phyloP scores from a whole-genome alignment of 2,888 invertebrate genomes.

The Drosophila siamana region DNA sequence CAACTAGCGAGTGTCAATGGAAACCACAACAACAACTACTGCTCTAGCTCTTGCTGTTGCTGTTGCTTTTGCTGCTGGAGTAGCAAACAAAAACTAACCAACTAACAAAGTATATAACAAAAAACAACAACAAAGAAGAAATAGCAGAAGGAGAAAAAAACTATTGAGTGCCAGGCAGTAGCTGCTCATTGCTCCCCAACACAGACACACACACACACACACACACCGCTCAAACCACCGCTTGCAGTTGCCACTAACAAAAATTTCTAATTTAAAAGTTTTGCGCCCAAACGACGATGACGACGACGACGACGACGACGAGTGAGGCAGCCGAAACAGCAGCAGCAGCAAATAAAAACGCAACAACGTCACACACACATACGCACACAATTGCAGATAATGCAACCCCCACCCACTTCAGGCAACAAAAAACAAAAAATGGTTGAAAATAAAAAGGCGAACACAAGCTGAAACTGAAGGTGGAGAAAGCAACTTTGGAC shows the following conservation, averaged over 20 bases:
- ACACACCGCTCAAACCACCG: background rate
- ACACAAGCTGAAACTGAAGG: slow-evolving; percentile 31
- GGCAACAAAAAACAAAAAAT: slow-evolving; percentile 28
- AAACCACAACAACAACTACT: slow-evolving; percentile 64
- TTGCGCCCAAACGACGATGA: slow-evolving; percentile 71
- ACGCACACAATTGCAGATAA: slow-evolving; percentile 58
- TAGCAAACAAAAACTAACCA: slow-evolving; percentile 73
- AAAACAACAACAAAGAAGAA: slow-evolving; percentile 26
- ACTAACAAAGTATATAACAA: slow-evolving; percentile 74
- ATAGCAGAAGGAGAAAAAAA: slow-evolving; percentile 41
- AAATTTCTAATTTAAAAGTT: slow-evolving; percentile 82
- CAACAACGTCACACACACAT: slow-evolving; percentile 49
- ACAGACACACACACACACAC: slow-evolving; percentile 3
- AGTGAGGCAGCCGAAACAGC: slow-evolving; percentile 66
- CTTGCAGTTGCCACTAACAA: slow-evolving; percentile 64
- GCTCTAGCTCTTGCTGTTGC: no score
- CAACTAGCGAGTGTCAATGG: slow-evolving; percentile 78
- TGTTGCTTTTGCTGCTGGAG: slow-evolving; percentile 23
- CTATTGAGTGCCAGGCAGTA: slow-evolving; percentile 71
- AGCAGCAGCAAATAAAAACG: slow-evolving; percentile 63
- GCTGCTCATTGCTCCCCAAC: slow-evolving; percentile 22
- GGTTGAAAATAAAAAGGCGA: slow-evolving; percentile 27
- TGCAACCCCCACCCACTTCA: slow-evolving; percentile 73
- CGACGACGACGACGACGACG: slow-evolving; percentile 8
- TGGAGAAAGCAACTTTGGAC: slow-evolving; percentile 66